Conservation (phyloP, 2,888 invertebrate genomes). For the Lepidochitona cinerea region DNA sequence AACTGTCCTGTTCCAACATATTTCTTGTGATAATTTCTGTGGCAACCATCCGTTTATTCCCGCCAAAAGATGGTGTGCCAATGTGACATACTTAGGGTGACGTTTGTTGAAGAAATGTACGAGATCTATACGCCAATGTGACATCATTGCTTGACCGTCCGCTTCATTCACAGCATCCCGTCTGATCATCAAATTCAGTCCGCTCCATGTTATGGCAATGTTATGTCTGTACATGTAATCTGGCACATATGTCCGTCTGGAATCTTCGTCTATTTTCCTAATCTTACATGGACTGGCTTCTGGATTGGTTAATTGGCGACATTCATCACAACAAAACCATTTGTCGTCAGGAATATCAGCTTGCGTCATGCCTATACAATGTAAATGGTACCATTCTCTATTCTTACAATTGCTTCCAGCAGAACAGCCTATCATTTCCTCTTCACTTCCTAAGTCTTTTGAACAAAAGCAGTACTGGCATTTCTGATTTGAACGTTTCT, state of each 20-base stretch:
- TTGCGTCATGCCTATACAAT: conserved; percentile 22
- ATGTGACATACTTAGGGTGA: conserved; percentile 30
- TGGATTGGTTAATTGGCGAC: conserved; percentile 8
- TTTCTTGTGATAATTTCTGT: conserved; percentile 18
- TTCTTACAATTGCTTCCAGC: conserved; percentile 16
- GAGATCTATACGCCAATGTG: conserved; percentile 27
- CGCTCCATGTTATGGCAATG: conserved; percentile 27
- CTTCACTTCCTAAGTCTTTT: conserved; percentile 24
- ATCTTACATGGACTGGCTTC: neutral
- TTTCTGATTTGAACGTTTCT: neutral
- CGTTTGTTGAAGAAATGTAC: conserved; percentile 9
- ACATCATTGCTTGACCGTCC: conserved; percentile 36
- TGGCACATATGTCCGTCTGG: neutral
- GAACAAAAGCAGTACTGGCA: conserved; percentile 25
- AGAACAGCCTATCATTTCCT: conserved; percentile 31
- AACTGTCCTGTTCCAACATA: conserved; percentile 27
- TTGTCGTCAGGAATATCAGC: conserved; percentile 22
- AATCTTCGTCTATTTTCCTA: too few relatives aligned
- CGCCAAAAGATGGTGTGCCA: conserved; percentile 26
- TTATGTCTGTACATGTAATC: conserved; percentile 22
- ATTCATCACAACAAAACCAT: conserved; percentile 26
- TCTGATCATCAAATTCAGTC: conserved; percentile 32
- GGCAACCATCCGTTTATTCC: conserved; percentile 28
- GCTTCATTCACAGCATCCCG: conserved; percentile 39
- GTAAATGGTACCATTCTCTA: conserved; percentile 30